These are phyloP conservation scores for Mormyrus iriodes DNA, from an alignment of 2,113 vertebrate species.

Conservation along the genomic window DNA sequence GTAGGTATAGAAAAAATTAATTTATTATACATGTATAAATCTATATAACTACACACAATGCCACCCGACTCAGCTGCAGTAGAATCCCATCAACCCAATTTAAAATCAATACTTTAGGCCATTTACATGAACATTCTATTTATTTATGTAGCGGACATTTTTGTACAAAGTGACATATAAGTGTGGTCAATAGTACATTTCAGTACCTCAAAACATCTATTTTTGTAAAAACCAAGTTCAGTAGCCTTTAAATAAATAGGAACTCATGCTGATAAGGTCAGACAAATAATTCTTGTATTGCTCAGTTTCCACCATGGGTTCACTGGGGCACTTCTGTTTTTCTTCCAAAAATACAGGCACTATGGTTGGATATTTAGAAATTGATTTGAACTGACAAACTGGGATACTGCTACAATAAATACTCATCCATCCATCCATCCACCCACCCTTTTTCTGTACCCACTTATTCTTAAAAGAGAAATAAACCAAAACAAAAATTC, in stretches of 20 bases:
- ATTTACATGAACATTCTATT: neutral
- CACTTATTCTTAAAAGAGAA: neutral
- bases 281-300: neutral
- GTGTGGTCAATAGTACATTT: neutral
- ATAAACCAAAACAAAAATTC: neutral
- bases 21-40: neutral
- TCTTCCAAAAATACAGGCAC: constrained; percentile 46
- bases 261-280: neutral
- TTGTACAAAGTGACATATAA: neutral
- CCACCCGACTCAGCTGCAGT: neutral
- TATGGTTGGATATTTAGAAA: constrained; percentile 28
- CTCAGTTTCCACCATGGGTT: neutral
- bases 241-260: neutral
- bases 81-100: neutral
- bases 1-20: neutral
- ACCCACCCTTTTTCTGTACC: neutral
- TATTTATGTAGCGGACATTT: neutral
- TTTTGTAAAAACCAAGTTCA: neutral
- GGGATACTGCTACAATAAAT: neutral
- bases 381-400: neutral
- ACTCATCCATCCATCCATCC: neutral
- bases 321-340: neutral
- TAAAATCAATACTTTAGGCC: neutral
- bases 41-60: neutral
- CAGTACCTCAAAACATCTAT: neutral